Conservation (phyloP, 2,113 vertebrate genomes). For the Epinephelus fuscoguttatus region DNA sequence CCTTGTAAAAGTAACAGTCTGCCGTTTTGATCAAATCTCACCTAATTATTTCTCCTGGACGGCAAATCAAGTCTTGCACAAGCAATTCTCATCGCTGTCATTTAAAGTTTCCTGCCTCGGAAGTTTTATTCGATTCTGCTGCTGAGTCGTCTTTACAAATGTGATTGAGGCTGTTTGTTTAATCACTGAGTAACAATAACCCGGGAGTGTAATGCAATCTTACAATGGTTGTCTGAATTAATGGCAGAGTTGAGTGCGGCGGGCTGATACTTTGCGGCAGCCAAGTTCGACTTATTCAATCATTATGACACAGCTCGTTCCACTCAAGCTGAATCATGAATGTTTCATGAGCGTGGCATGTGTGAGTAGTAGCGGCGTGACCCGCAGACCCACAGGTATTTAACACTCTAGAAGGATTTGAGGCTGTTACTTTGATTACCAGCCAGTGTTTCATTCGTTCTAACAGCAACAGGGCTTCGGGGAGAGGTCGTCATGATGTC, state of each 20-base stretch:
- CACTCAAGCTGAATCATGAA: slow-evolving; percentile 67
- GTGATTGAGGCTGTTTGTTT: slow-evolving; percentile 56
- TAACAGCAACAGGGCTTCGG: slow-evolving; percentile 30
- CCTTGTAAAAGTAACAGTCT: slow-evolving; percentile 57
- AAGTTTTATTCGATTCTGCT: slow-evolving; percentile 30
- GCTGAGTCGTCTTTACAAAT: slow-evolving; percentile 28
- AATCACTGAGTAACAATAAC: slow-evolving; percentile 58
- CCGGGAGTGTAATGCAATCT: slow-evolving; percentile 49
- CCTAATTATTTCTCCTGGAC: slow-evolving; percentile 56
- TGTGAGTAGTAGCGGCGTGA: slow-evolving; percentile 44
- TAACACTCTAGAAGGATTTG: slow-evolving; percentile 20
- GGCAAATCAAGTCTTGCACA: slow-evolving; percentile 26
- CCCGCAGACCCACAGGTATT: slow-evolving; percentile 48
- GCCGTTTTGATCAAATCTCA: slow-evolving; percentile 41
- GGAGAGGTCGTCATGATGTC: neutral
- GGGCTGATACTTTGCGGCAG: slow-evolving; percentile 59
- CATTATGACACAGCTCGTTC: slow-evolving; percentile 67
- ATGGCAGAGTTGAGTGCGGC: slow-evolving; percentile 40
- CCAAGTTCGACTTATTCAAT: slow-evolving; percentile 63
- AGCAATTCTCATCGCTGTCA: slow-evolving; percentile 41
- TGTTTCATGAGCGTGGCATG: slow-evolving; percentile 72
- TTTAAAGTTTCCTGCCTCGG: slow-evolving; percentile 21
- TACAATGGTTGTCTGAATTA: slow-evolving; percentile 51
- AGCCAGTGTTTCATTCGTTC: slow-evolving; percentile 16
- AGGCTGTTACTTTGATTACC: slow-evolving; percentile 44